phyloP scores from a whole-genome alignment of 2,888 invertebrate species.

The Cosmia trapezina region DNA sequence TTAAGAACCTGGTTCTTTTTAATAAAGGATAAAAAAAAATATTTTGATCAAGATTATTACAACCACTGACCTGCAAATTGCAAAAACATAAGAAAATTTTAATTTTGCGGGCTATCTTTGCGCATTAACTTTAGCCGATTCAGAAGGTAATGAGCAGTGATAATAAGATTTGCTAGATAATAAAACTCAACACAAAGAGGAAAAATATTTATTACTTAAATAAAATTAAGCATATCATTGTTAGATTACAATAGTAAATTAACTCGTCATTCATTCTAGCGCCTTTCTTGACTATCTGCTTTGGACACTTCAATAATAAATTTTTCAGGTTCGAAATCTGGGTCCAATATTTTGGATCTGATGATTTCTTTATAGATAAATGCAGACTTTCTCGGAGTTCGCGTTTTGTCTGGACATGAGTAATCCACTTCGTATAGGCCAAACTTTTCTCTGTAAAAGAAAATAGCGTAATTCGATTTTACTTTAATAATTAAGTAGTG shows the following conservation, averaged over 20 bases:
- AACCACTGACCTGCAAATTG: too few relatives aligned
- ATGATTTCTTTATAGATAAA: conserved; percentile 85
- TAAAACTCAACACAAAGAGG: not conserved
- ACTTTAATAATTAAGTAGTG: not conserved
- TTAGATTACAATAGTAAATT: too few relatives aligned
- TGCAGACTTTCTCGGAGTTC: conserved; percentile 92
- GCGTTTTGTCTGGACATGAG: conserved; percentile 87
- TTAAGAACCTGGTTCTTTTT: too few relatives aligned
- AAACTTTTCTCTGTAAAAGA: conserved; percentile 91
- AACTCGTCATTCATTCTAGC: conserved; percentile 2
- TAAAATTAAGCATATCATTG: not conserved
- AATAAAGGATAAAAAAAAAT: too few relatives aligned
- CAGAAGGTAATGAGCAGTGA: not conserved
- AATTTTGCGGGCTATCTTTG: too few relatives aligned
- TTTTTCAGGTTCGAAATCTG: conserved; percentile 76
- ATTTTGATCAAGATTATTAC: too few relatives aligned
- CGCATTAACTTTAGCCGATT: too few relatives aligned
- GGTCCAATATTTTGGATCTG: conserved; percentile 77
- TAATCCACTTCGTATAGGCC: conserved; percentile 93
- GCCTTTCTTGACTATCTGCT: conserved; percentile 34
- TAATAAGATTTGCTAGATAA: not conserved
- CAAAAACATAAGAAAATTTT: too few relatives aligned
- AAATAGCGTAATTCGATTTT: not conserved
- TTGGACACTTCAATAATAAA: conserved; percentile 62
- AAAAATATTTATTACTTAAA: not conserved